Conservation (phyloP, 1,140 invertebrate species). For the Drosophila pectinifera region DNA sequence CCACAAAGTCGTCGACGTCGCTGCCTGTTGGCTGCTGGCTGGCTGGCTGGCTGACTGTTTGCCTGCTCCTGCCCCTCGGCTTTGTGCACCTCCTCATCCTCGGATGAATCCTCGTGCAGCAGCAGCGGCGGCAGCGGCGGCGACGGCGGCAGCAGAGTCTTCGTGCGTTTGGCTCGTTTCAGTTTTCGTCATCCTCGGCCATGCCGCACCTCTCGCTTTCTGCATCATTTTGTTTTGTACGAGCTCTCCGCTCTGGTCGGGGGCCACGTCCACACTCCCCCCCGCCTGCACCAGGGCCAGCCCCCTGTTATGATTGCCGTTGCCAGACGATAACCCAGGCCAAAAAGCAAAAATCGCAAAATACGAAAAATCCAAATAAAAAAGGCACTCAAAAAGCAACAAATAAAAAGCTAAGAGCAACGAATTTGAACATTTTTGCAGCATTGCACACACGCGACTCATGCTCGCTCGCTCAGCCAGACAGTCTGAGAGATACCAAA, state of each 20-base stretch:
- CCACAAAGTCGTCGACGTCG: slow-evolving; percentile 73
- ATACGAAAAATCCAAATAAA: slow-evolving; percentile 14
- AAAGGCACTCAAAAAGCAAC: slow-evolving; percentile 31
- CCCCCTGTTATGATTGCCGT: slow-evolving; percentile 78
- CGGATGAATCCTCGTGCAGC: slow-evolving; percentile 27
- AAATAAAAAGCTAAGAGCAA: slow-evolving; percentile 47
- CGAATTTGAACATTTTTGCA: slow-evolving; percentile 80
- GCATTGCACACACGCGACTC: slow-evolving; percentile 82
- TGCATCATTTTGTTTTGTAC: slow-evolving; percentile 60
- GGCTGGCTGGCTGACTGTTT: slow-evolving; percentile 37
- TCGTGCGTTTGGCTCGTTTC: slow-evolving; percentile 64
- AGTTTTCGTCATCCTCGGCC: slow-evolving; percentile 59
- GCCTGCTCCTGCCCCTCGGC: slow-evolving; percentile 32
- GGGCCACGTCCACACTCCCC: slow-evolving; percentile 18
- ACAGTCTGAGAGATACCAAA: slow-evolving; percentile 65
- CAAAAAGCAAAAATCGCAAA: slow-evolving; percentile 38
- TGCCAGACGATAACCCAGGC: slow-evolving; percentile 81
- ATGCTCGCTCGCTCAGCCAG: slow-evolving; percentile 68
- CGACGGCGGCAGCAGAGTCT: slow-evolving; percentile 35
- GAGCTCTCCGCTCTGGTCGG: slow-evolving; percentile 40
- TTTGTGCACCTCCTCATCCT: slow-evolving; percentile 19
- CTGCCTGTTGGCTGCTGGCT: slow-evolving; percentile 27
- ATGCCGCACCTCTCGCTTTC: slow-evolving; percentile 48
- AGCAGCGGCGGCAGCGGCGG: slow-evolving; percentile 21
- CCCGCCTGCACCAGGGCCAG: slow-evolving; percentile 39